Conservation (phyloP, 64 coral and sea anemone genomes). For the Actinia tenebrosa region DNA sequence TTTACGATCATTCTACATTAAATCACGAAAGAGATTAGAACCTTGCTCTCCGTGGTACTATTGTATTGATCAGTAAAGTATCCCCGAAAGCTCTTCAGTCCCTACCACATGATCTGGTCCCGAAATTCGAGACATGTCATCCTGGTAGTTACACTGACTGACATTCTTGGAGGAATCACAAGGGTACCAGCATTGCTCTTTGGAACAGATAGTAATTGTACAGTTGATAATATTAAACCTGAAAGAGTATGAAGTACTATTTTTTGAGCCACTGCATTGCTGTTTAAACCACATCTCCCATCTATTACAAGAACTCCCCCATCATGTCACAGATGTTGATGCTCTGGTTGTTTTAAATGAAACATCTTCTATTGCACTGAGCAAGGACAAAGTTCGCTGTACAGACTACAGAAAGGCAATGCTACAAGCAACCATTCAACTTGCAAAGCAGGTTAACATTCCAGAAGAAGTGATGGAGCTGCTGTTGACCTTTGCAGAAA, state of each 20-base stretch:
- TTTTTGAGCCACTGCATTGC: slow-evolving; percentile 20
- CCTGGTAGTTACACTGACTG: not conserved
- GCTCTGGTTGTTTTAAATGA: slow-evolving; percentile 31
- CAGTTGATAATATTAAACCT: slow-evolving; percentile 7
- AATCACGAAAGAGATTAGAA: too few relatives aligned
- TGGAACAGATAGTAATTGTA: not conserved
- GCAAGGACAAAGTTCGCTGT: slow-evolving; percentile 27
- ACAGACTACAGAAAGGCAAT: slow-evolving; percentile 20
- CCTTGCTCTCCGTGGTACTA: too few relatives aligned
- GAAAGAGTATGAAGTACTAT: slow-evolving; percentile 36
- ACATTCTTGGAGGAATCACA: slow-evolving; percentile 33
- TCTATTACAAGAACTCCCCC: slow-evolving; percentile 18
- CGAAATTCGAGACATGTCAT: too few relatives aligned
- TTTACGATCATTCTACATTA: too few relatives aligned
- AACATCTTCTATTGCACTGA: slow-evolving; percentile 3
- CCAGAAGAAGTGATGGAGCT: not conserved
- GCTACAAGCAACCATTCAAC: slow-evolving; percentile 2
- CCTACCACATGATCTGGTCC: too few relatives aligned
- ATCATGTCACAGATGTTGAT: slow-evolving; percentile 29
- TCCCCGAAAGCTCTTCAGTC: too few relatives aligned
- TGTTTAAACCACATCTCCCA: slow-evolving; percentile 34
- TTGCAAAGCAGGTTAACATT: not conserved
- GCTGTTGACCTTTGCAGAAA: slow-evolving; percentile 3
- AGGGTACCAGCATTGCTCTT: slow-evolving; percentile 29
- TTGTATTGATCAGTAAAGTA: too few relatives aligned